Base-by-base conservation (phyloP, 2,797 vertebrate genomes). In the Pseudotriccus pelzelni region DNA sequence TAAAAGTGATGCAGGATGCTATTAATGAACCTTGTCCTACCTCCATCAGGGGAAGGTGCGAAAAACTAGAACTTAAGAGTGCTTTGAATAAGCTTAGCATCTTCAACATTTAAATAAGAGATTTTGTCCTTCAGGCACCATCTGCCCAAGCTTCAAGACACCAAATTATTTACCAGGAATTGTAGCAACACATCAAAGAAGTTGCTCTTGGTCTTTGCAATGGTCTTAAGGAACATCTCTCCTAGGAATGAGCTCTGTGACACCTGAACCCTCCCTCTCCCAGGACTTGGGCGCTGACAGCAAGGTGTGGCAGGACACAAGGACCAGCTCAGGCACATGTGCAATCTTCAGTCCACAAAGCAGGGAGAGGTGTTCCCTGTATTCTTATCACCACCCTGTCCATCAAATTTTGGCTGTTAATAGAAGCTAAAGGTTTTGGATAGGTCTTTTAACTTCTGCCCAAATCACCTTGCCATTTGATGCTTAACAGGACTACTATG, bases 41-140 rank as follows among this genome's bases (percentile, higher is more conserved):
- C n/a, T 87, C 25, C 20, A 8, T 1, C 0, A 0, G 25, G 63
- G 37, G 7, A 64, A 62, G n/a, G 43, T 20, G 36, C 0, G 0
- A 76, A 70, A 68, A 84, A 41, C 24, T 69, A 73, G 37, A 85
- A n/a, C 30, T 50, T 25, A 17, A 3, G 50, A 39, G 34, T 14
- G 5, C 28, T 28, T 47, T 43, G 14, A 75, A 73, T 16, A 43
- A 50, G 7, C 34, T 94, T 62, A 60, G 49, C 20, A 60, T 30
- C 49, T 58, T 37, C 7, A 5, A 28, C 28, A 28, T 28, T 72
- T 53, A 25, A 90, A 64, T 7, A 75, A 11, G 62, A 67, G 59
- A 53, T 43, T 76, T 36, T 50, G 62, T 67, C 74, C 55, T 84
- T 21, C 22, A 63, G 56, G 0, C 0, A 55, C 36, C 52, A 76